Conservation (phyloP, 2,113 vertebrate species). For the Hipposideros armiger region DNA sequence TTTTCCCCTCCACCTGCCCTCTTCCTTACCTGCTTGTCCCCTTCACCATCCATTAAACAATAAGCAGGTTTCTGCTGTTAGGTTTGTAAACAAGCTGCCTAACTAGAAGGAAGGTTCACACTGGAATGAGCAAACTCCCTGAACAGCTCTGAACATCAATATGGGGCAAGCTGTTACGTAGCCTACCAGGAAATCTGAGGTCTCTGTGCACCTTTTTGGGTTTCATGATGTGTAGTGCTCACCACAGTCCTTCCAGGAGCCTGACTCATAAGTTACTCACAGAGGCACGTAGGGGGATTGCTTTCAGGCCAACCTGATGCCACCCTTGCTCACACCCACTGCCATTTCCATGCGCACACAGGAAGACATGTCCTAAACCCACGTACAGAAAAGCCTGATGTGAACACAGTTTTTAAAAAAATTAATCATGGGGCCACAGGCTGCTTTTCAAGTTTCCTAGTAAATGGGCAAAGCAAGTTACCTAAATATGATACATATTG, state of each 20-base stretch:
- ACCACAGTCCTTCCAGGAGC: neutral
- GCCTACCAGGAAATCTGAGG: slow-evolving; percentile 30
- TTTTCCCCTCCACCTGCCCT: neutral
- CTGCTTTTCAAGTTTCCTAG: slow-evolving; percentile 6
- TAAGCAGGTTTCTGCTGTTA: neutral
- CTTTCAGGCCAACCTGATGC: neutral
- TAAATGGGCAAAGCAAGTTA: slow-evolving; percentile 1
- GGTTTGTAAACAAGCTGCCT: neutral
- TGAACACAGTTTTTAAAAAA: neutral
- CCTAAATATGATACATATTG: neutral
- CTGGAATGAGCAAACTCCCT: neutral
- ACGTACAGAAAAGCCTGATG: neutral
- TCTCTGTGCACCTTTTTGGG: neutral
- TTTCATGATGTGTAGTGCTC: neutral
- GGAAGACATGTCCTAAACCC: neutral
- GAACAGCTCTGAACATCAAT: neutral
- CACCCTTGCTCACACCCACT: neutral
- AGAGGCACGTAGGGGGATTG: neutral
- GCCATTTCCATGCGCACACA: neutral
- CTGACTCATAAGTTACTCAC: slow-evolving; percentile 30
- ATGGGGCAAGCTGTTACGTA: slow-evolving; percentile 26
- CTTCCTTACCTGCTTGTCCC: neutral
- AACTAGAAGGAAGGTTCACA: neutral
- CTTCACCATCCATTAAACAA: slow-evolving; percentile 10
- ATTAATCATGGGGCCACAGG: neutral